Base-by-base conservation (phyloP, 2,797 vertebrate species). In the Rallus crepitans region DNA sequence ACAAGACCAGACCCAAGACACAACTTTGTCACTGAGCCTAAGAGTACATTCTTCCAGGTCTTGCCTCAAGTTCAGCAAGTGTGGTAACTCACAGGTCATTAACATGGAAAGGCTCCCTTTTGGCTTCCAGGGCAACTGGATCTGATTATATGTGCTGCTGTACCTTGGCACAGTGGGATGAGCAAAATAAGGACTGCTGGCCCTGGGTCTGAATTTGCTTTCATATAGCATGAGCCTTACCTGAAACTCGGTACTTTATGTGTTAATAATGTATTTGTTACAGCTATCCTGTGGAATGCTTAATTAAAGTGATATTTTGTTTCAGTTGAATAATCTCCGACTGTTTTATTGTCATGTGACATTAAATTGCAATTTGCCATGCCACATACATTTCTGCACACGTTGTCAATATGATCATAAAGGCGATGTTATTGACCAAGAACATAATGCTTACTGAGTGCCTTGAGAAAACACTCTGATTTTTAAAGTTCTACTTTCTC, bases 221-320 rank as follows among this genome's bases (percentile, higher is more conserved):
- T 39, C 61, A 23, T 72, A 31, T 3, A 56, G 56, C 80, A 33
- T 0, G 0, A 93, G 68, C 45, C 75, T 52, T 14, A 94, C 78
- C 90, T 90, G 88, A 89, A 89, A 64, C 0, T 0, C 11, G 30
- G 66, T 12, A 12, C 33, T 89, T 87, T 64, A 71, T 37, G 71
- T 65, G 81, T 68, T 90, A 93, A 93, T 82, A 89, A 90, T 2
- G 1, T 60, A 87, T 87, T 92, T 94, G 73, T 87, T 87, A 89
- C 60, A 89, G 81, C 68, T 89, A 68, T 78, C 83, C 75, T 30
- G 37, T 24, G 79, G 71, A 93, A 93, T 42, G 66, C 82, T 91
- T 93, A 96, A 96, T 97, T 94, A 94, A 95, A 96, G 87, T 61
- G 89, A 75, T 91, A 94, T 96, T 94, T 97, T 91, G 47, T 91